Percentiles rank a stretch among this genome's conserved stretches.
Evolutionary conservation across 2,888 invertebrate species (phyloP).

Genomic region (Tineola bisselliella): DNA sequence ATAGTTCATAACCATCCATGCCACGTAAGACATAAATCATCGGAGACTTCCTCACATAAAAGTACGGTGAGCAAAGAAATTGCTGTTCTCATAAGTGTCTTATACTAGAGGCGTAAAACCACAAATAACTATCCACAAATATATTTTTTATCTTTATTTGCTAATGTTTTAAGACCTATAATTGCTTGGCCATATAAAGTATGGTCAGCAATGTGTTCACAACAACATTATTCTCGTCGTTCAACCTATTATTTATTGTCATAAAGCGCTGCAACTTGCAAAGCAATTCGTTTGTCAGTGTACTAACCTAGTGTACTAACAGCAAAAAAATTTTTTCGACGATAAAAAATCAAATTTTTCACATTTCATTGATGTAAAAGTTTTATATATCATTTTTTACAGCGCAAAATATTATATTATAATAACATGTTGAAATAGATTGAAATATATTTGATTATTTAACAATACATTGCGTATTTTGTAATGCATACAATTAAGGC

Average conservation of each 20-base stretch:
- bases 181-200: not conserved
- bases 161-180: not conserved
- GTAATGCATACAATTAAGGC: too few relatives aligned
- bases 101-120: not conserved
- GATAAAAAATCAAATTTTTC: too few relatives aligned
- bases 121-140: not conserved
- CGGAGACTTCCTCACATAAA: not conserved
- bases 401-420: too few relatives aligned
- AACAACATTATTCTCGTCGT: conserved; percentile 3
- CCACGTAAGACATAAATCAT: not conserved
- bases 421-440: too few relatives aligned
- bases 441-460: too few relatives aligned
- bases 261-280: not conserved
- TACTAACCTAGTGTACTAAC: not conserved
- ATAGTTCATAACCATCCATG: not conserved
- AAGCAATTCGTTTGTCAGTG: conserved; percentile 8
- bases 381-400: too few relatives aligned
- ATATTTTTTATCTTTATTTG: not conserved
- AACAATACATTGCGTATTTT: too few relatives aligned
- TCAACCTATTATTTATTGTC: conserved; percentile 9
- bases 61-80: conserved; percentile 1
- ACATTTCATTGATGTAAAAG: not conserved
- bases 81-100: conserved; percentile 5
- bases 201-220: not conserved
- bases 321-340: not conserved